phyloP scores from a whole-genome alignment of 2,113 vertebrate species.

The Embiotoca jacksoni region DNA sequence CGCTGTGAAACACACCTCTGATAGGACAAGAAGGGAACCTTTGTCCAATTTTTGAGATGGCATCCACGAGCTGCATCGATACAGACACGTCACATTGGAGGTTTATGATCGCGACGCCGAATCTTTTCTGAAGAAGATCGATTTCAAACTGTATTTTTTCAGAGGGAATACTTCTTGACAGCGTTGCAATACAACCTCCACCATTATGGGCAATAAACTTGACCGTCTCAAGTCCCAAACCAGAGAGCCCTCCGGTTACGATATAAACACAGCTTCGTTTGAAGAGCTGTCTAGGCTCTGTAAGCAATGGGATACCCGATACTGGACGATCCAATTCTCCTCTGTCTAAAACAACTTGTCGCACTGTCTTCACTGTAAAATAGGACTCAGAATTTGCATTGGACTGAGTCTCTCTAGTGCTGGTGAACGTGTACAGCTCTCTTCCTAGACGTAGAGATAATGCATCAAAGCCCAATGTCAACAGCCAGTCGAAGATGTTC shows the following conservation, averaged over 20 bases:
- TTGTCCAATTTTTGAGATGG: constrained; percentile 76
- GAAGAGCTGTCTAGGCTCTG: constrained; percentile 78
- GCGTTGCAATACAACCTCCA: constrained; percentile 83
- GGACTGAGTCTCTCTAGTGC: background rate
- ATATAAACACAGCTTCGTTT: constrained; percentile 83
- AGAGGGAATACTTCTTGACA: constrained; percentile 83
- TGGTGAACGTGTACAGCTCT: constrained; percentile 56
- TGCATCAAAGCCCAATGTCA: constrained; percentile 74
- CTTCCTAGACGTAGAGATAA: constrained; percentile 69
- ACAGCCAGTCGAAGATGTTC: constrained; percentile 80
- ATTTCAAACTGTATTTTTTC: constrained; percentile 81
- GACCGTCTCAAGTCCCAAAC: constrained; percentile 90
- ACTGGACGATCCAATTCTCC: constrained; percentile 39
- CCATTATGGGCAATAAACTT: constrained; percentile 87
- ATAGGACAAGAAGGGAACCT: constrained; percentile 80
- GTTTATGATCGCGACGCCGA: constrained; percentile 66
- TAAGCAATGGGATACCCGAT: constrained; percentile 78
- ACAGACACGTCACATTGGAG: constrained; percentile 85
- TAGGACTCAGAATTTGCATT: constrained; percentile 77
- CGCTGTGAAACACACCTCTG: constrained; percentile 91
- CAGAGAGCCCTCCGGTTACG: constrained; percentile 88
- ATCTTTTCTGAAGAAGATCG: constrained; percentile 75
- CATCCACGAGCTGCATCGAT: constrained; percentile 77
- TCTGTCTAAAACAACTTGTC: constrained; percentile 75
- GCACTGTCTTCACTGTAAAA: constrained; percentile 77